These are phyloP conservation scores for Heliconius cydno DNA, from an alignment of 2,888 invertebrate genomes.

Conservation along the genomic window DNA sequence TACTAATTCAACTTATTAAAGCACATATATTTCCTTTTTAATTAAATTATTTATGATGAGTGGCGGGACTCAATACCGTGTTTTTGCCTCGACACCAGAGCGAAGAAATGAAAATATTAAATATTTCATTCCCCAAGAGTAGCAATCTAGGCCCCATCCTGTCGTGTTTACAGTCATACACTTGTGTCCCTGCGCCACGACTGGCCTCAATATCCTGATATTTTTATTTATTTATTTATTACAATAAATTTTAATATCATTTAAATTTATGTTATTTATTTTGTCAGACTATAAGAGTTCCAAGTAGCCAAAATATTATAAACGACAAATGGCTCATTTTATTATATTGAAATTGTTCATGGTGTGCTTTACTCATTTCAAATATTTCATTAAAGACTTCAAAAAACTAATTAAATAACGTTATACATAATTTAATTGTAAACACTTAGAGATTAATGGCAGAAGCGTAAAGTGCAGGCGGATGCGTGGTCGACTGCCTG, in stretches of 20 bases:
- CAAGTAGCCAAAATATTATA: neutral
- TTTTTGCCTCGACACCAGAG: too few relatives aligned
- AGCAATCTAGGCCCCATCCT: too few relatives aligned
- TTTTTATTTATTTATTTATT: neutral
- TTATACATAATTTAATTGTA: neutral
- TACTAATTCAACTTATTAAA: neutral
- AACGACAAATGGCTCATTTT: neutral
- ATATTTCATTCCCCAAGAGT: too few relatives aligned
- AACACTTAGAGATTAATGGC: neutral
- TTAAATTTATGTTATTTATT: neutral
- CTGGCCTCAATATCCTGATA: too few relatives aligned
- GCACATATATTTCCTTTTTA: neutral
- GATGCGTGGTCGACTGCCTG: conserved; percentile 60
- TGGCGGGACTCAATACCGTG: too few relatives aligned
- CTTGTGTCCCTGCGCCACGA: too few relatives aligned
- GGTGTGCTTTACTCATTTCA: neutral
- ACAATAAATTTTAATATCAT: neutral
- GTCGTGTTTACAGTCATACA: too few relatives aligned
- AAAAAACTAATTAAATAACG: neutral
- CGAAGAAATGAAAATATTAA: too few relatives aligned
- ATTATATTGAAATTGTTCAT: neutral
- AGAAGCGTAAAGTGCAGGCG: conserved; percentile 51
- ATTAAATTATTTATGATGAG: neutral
- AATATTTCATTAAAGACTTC: neutral
- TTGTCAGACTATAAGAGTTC: neutral